Percentiles rank a stretch among this genome's conserved stretches.
phyloP scores from a whole-genome alignment of 2,797 vertebrate species.

The Tangara arthus region DNA sequence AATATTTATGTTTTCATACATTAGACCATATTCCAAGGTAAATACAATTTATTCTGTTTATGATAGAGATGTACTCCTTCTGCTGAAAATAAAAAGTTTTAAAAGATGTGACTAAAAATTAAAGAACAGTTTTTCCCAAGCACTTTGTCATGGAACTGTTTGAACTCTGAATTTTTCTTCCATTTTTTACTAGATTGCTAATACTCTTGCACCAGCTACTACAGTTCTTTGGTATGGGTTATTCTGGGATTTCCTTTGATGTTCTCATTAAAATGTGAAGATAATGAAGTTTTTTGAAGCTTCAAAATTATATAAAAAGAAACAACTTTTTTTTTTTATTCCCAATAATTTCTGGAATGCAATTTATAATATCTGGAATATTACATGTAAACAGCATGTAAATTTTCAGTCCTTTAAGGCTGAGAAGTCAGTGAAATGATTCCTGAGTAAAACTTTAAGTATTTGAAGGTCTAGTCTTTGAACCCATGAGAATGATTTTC shows the following conservation, averaged over 20 bases:
- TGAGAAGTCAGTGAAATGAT: not conserved
- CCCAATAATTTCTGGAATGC: not conserved
- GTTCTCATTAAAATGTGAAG: not conserved
- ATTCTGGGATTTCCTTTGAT: not conserved
- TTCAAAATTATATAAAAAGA: not conserved
- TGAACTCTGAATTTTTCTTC: not conserved
- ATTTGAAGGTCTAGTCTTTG: not conserved
- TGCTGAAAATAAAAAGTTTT: not conserved
- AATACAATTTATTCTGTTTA: constrained; percentile 10
- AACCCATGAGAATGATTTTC: not conserved
- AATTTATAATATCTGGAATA: not conserved
- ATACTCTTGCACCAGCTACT: not conserved
- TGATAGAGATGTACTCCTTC: not conserved
- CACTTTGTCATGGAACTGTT: not conserved
- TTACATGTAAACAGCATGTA: not conserved
- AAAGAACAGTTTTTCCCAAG: not conserved
- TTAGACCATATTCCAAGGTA: constrained; percentile 15
- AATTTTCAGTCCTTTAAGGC: not conserved
- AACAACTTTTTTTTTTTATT: not conserved
- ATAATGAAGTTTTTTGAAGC: not conserved
- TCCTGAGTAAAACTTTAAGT: not conserved
- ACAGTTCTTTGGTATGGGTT: not conserved
- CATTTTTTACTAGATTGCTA: not conserved
- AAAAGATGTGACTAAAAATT: not conserved
- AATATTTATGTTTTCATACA: constrained; percentile 61